Conservation (phyloP, 2,113 vertebrate genomes). For the Ranitomeya variabilis region DNA sequence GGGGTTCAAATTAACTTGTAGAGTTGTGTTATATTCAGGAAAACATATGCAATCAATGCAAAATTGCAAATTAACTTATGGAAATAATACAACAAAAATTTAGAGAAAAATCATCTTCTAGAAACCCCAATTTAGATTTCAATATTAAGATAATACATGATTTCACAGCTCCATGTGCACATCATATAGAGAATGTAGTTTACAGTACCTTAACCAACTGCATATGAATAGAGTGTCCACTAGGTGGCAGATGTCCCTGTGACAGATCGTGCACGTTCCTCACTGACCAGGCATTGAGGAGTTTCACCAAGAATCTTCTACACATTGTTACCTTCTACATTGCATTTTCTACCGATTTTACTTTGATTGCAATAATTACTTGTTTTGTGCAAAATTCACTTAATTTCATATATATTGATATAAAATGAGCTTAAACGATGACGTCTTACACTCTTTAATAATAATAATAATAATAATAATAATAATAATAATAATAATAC, state of each 20-base stretch:
- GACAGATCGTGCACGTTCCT: neutral
- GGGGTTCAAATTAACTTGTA: no score
- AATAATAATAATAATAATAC: no score
- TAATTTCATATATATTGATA: neutral
- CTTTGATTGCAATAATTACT: neutral
- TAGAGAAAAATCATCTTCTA: no score
- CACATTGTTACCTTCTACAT: neutral
- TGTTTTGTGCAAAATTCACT: neutral
- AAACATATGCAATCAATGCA: no score
- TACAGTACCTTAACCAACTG: neutral
- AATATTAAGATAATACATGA: neutral
- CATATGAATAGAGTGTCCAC: neutral
- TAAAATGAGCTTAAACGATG: neutral
- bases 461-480: no score
- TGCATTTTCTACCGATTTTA: neutral
- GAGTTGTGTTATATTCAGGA: no score
- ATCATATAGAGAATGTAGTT: neutral
- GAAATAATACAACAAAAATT: no score
- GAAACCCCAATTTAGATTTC: no score
- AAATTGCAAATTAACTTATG: no score
- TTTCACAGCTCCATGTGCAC: neutral
- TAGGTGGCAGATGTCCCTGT: constrained; percentile 5
- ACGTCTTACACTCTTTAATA: neutral
- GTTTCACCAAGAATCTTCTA: neutral
- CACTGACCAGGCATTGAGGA: neutral